Conservation (phyloP, 2,797 vertebrate genomes). For the Octomys mimax region DNA sequence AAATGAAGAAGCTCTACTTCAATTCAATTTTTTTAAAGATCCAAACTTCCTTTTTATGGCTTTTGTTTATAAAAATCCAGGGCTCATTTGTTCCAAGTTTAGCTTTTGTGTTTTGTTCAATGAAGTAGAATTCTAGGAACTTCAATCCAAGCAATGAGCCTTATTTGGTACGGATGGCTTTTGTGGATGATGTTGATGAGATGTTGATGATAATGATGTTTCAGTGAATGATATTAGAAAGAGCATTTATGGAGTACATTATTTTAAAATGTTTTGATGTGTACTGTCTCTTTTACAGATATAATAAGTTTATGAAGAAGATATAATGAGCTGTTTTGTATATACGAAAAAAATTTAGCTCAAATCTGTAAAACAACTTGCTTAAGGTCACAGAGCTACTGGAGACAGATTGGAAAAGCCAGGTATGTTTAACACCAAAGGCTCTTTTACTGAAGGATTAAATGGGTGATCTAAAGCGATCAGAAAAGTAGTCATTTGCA, state of each 20-base stretch:
- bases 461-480: background rate
- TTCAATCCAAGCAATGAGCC: background rate
- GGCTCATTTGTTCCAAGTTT: constrained; percentile 61
- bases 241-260: background rate
- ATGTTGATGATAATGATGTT: background rate
- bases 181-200: background rate
- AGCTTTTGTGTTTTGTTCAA: constrained; percentile 9
- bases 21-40: constrained; percentile 6
- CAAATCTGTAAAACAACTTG: background rate
- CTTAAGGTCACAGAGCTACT: background rate
- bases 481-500: background rate
- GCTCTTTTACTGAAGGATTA: background rate
- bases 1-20: constrained; percentile 51
- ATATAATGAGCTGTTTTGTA: background rate
- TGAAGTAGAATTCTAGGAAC: constrained; percentile 35
- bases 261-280: constrained; percentile 37
- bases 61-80: constrained; percentile 70
- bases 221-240: background rate
- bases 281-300: background rate
- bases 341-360: background rate
- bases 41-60: constrained; percentile 18
- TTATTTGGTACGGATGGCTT: background rate
- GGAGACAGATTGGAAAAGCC: background rate
- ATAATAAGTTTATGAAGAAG: background rate
- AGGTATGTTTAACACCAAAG: background rate